Evolutionary conservation across 2,888 invertebrate genomes (phyloP), one percentile per base, ranked within the genome.

Genomic region (Dasypolia templi): DNA sequence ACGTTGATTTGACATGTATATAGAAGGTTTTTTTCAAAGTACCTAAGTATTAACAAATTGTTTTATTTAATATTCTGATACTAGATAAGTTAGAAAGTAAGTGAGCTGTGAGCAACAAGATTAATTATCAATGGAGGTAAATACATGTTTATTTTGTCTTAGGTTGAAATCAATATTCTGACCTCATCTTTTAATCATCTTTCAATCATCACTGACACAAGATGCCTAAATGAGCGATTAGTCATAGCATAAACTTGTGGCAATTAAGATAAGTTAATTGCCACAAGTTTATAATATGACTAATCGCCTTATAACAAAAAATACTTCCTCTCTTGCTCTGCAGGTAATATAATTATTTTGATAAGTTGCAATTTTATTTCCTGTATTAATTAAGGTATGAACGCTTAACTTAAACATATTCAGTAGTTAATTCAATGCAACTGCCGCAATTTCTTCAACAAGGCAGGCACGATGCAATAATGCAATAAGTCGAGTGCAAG

Each of bases 71-170:
- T 59, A 61, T 64, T n/a, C 12, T 19, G 17, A 32, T 56, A 14
- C n/a, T 11, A 35, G 35, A 0, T 55, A 53, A 11, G 5, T 51
- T 29, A 29, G 11, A 29, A 56, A 29, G 19, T 56, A 32, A 29
- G 11, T 56, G 19, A 56, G 19, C 29, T 22, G 19, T 56, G 29
- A 56, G 19, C 56, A 29, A 56, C 11, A 56, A 56, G 42, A 42
- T 42, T 62, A 62, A 42, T 42, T 62, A 62, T 62, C 19, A 62
- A 29, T 44, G 29, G 29, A 22, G 29, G 14, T 44, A 29, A 4
- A 29, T 44, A 22, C 70, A 75, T 51, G 35, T 39, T 46, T 73
- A 68, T 72, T 73, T 63, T 71, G 77, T 72, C 64, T 62, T 62
- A 72, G 29, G 72, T 71, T 35, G 5, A 65, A 71, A 66, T 56